Percentiles rank a stretch among this genome's conserved stretches.
These are phyloP conservation scores for Eupithecia inturbata DNA, from an alignment of 2,888 invertebrate genomes.

Conservation along the genomic window DNA sequence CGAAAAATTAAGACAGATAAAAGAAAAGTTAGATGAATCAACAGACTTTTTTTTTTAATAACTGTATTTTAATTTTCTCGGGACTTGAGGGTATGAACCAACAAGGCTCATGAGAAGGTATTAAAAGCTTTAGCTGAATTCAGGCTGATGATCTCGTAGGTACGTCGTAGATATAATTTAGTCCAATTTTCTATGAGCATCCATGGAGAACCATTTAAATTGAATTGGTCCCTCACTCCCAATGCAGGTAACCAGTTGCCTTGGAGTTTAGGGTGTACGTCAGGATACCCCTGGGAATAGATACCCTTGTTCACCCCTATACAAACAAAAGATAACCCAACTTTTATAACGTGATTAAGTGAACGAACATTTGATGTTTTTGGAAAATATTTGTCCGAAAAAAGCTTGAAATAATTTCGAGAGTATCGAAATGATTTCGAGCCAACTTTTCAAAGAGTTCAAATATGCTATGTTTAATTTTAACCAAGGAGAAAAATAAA, in stretches of 20 bases:
- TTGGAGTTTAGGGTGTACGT: conserved; percentile 24
- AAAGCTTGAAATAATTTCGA: too few species aligned
- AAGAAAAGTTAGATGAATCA: background rate
- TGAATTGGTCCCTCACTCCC: conserved; percentile 17
- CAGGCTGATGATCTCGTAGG: background rate
- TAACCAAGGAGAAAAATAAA: background rate
- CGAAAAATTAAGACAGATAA: background rate
- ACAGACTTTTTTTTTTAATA: background rate
- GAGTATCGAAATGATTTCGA: background rate
- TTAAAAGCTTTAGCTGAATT: too few species aligned
- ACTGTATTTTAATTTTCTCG: background rate
- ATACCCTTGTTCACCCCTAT: conserved; percentile 20
- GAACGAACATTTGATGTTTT: too few species aligned
- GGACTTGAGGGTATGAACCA: too few species aligned
- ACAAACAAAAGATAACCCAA: conserved; percentile 21
- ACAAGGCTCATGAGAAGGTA: background rate
- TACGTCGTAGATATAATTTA: conserved; percentile 1
- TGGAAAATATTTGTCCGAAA: too few species aligned
- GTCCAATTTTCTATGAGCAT: conserved; percentile 7
- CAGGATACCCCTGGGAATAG: conserved; percentile 21
- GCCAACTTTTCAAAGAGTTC: background rate
- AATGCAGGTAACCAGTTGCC: conserved; percentile 8
- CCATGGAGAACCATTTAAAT: conserved; percentile 23
- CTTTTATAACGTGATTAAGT: background rate
- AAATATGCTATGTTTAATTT: background rate